Conservation (phyloP, 2,888 invertebrate genomes). For the Ophraella communa region DNA sequence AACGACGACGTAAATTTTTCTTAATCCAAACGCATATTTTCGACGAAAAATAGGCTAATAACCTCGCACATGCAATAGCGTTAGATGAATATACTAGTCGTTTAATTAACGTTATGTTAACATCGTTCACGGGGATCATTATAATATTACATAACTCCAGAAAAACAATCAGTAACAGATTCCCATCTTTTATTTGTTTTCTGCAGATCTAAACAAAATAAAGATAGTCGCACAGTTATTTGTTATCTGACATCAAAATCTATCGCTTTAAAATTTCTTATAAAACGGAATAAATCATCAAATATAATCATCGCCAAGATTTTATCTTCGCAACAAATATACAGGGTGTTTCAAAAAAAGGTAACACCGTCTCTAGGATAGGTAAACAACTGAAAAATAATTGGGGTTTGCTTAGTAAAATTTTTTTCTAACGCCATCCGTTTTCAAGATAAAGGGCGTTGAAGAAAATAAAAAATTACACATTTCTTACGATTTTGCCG, state of each 20-base stretch:
- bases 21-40: neutral
- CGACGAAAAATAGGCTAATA: neutral
- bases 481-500: no score
- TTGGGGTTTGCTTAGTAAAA: no score
- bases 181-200: neutral
- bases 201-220: constrained; percentile 2
- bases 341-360: no score
- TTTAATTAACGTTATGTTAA: neutral
- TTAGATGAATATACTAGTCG: constrained; percentile 9
- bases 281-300: no score
- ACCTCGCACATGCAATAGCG: neutral
- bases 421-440: no score
- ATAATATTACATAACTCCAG: neutral
- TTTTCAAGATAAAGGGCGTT: no score
- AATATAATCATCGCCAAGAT: no score
- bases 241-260: neutral
- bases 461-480: no score
- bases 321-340: no score
- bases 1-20: neutral
- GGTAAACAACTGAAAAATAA: no score
- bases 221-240: neutral
- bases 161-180: neutral
- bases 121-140: neutral
- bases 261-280: no score
- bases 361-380: no score